Evolutionary conservation across 1,140 invertebrate species (phyloP), one percentile per base, ranked within the genome.

Genomic region (Ceratosolen fusciceps): DNA sequence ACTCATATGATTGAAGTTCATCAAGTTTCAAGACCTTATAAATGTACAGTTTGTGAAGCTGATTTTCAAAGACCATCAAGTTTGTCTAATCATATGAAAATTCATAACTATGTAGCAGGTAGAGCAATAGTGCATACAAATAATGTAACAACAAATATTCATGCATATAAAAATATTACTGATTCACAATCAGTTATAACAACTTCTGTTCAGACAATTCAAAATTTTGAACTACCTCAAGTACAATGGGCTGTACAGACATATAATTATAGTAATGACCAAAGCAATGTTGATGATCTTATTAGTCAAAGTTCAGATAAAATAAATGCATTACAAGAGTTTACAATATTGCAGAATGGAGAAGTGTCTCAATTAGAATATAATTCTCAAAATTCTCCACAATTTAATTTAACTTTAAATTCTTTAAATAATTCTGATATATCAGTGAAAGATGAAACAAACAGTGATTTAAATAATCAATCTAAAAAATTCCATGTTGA

Each of bases 1-100:
- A 76, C 80, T 0, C 89, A 90, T 62, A 87, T 87, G 84, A 24
- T 79, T 4, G 86, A 89, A 72, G 83, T 83, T 0, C 88, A 90
- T 65, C 87, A 87, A 34, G 49, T 82, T 2, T 83, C 82, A 49
- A 86, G 85, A 58, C 84, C 86, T 24, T 86, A 91, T 56, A 89
- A 90, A 47, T 91, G 91, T 72, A 83, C 82, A 1, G 87, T 91
- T 43, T 92, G 91, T 62, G 87, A 86, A 12, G 89, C 85, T 58
- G 89, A 89, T 79, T 91, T 89, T 85, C 90, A 89, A 80, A 86
- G 87, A 82, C 91, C 87, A 77, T 92, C 90, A 52, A 90, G 87
- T 88, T 86, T 91, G 56, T 91, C 89, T 12, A 91, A 91, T 82
- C 91, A 91, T 80, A 88, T 90, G 88, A 91, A 91, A 82, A 90